Evolutionary conservation across 1,140 invertebrate genomes (phyloP), one percentile per base, ranked within the genome.

Genomic region (Matsumurasca onukii): DNA sequence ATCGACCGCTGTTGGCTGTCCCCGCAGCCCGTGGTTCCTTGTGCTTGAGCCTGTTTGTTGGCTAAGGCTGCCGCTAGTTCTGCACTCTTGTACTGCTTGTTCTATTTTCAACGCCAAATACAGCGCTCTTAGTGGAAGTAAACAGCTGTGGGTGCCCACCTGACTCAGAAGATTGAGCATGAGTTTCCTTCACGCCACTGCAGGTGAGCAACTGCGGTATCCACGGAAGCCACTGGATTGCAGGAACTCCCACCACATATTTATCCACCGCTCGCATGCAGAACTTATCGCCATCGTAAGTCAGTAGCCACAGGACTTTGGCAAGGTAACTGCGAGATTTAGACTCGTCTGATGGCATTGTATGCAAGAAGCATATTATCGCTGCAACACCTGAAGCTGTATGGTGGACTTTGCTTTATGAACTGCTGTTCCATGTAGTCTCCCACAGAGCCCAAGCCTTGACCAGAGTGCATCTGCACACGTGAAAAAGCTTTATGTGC

Each of bases 61-160:
- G 72, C 67, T 72, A 73, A 63, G 72, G 76, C 29, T 70, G 76
- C 66, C 65, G 73, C 49, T 49, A 68, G 34, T 22, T 89, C 87
- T 0, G 85, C 85, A 45, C 83, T 88, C 81, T 93, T 92, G 79
- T 92, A 91, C 71, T 91, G 83, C 75, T 97, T 97, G 93, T 78
- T 97, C 95, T 66, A 98, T 96, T 80, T 98, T 97, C 64, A 98
- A 82, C 0, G 96, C 97, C 1, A 98, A 81, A 76, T 98, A 98
- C 2, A 98, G 77, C 0, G 95, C 98, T 66, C 97, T 82, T 34
- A 98, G 95, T 0, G 96, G 97, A 80, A 98, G 77, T 98, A 98
- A 0, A 99, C 95, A 0, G 97, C 97, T 98, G 97, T 0, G 97
- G 96, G 76, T 94, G 98, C 95, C 96, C 67, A 98, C 94, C 81